Conservation (phyloP, 2,888 invertebrate genomes). For the Periphyllus acericola region DNA sequence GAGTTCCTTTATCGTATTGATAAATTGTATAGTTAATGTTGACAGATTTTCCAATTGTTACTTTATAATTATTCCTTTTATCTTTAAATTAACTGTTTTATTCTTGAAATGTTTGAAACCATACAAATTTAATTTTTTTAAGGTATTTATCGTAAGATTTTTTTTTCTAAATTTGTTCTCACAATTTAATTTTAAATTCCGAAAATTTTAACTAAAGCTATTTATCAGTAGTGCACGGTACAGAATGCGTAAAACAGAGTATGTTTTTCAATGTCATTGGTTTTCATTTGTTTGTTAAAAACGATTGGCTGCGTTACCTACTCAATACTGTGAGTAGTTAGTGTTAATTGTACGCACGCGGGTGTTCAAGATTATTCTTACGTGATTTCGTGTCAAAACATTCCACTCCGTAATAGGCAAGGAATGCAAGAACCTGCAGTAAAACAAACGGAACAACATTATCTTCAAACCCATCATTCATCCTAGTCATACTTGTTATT, state of each 20-base stretch:
- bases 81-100: not conserved
- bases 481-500: slow-evolving; percentile 8
- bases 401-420: slow-evolving; percentile 50
- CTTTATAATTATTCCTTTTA: not conserved
- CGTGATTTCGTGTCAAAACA: slow-evolving; percentile 60
- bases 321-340: slow-evolving; percentile 10
- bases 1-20: not conserved
- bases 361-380: slow-evolving; percentile 50
- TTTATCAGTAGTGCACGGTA: too few species aligned
- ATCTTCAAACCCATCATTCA: slow-evolving; percentile 39
- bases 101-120: not conserved
- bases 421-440: slow-evolving; percentile 51
- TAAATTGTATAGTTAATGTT: not conserved
- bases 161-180: not conserved
- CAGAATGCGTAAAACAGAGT: not conserved
- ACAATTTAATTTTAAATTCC: not conserved
- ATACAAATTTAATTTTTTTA: not conserved
- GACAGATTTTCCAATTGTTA: not conserved
- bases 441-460: slow-evolving; percentile 39
- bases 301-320: not conserved
- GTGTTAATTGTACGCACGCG: slow-evolving; percentile 17
- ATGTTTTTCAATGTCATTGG: not conserved
- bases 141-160: not conserved
- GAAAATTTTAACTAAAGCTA: too few species aligned
- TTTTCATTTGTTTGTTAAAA: not conserved